Conservation (phyloP, 2,797 vertebrate species). For the Poliocrania exsul region DNA sequence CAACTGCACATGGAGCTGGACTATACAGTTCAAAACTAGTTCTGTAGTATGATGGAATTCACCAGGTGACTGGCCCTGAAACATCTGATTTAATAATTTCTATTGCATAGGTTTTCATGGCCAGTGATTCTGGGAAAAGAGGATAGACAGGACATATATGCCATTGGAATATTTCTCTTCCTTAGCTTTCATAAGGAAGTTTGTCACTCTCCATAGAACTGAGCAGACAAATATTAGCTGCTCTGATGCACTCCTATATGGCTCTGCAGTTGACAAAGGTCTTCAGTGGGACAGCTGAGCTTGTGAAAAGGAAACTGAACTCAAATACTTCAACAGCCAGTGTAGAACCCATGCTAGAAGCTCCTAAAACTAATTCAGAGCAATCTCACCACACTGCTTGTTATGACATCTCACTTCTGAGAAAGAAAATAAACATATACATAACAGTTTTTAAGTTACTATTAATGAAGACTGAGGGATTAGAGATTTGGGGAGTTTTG, state of each 20-base stretch:
- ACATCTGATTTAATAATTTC: background rate
- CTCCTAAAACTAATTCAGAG: background rate
- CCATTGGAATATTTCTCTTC: background rate
- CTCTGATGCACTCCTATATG: background rate
- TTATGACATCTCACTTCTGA: background rate
- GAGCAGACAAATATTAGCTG: background rate
- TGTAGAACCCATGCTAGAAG: background rate
- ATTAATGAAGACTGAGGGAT: background rate
- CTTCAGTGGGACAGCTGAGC: background rate
- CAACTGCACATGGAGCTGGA: background rate
- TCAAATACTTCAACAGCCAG: background rate
- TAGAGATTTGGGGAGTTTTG: background rate
- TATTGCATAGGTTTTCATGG: background rate
- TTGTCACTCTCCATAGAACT: background rate
- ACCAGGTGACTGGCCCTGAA: background rate
- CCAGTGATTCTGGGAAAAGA: background rate
- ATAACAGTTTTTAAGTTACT: background rate
- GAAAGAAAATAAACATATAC: background rate
- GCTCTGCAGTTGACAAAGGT: background rate
- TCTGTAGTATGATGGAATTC: background rate
- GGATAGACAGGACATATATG: background rate
- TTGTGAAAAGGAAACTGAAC: background rate
- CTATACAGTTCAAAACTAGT: background rate
- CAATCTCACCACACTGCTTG: background rate
- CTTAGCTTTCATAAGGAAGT: background rate